A percentile compares a stretch with the other conserved stretches of the same genome.
Evolutionary conservation across 1,140 invertebrate species (phyloP).

Genomic region (Panonychus citri): DNA sequence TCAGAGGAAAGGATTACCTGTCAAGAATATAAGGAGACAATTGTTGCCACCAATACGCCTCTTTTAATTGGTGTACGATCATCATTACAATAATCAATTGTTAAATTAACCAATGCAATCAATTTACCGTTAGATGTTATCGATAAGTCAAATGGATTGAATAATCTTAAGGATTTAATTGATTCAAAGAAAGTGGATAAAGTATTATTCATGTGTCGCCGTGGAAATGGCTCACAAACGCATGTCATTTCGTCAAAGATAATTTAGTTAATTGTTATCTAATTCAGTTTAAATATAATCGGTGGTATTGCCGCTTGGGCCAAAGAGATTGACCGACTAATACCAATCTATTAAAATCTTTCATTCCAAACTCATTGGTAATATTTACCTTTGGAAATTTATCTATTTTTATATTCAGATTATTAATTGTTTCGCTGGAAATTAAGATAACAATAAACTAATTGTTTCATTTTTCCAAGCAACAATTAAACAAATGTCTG

Average conservation of each 20-base stretch:
- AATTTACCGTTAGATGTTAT: constrained; percentile 34
- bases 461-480: too few species aligned
- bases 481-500: too few species aligned
- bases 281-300: constrained; percentile 49
- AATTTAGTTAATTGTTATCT: constrained; percentile 22
- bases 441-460: too few species aligned
- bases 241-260: constrained; percentile 39
- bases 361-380: too few species aligned
- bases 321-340: constrained; percentile 40
- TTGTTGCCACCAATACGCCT: constrained; percentile 23
- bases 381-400: too few species aligned
- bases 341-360: constrained; percentile 58
- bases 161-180: constrained; percentile 11
- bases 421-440: too few species aligned
- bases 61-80: constrained; percentile 52
- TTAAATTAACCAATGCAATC: constrained; percentile 33
- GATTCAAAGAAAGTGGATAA: constrained; percentile 7
- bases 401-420: too few species aligned
- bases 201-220: constrained; percentile 57
- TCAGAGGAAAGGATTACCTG: constrained; percentile 32
- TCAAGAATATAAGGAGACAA: constrained; percentile 28
- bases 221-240: constrained; percentile 88
- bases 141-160: constrained; percentile 10
- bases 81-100: constrained; percentile 45
- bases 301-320: constrained; percentile 73